A percentile compares a stretch with the other conserved stretches of the same genome.
phyloP scores from a whole-genome alignment of 2,888 invertebrate genomes.

The Dynastes tityus region DNA sequence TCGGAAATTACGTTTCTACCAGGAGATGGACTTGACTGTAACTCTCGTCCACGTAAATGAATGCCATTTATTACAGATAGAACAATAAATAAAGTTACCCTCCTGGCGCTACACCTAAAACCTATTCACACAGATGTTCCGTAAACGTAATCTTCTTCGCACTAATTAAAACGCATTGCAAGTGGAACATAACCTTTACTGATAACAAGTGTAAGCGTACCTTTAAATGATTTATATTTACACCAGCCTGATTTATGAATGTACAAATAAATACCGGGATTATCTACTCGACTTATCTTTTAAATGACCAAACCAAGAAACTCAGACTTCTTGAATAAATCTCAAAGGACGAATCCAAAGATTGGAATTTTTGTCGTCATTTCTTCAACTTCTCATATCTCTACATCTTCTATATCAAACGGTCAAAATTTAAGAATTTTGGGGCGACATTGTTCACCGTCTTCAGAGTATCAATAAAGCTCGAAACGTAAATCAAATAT shows the following conservation, averaged over 20 bases:
- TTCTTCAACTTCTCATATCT: too few relatives aligned
- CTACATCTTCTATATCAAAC: too few relatives aligned
- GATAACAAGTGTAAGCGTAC: slow-evolving; percentile 18
- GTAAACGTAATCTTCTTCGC: slow-evolving; percentile 50
- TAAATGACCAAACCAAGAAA: too few relatives aligned
- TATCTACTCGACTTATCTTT: neutral
- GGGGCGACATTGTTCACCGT: too few relatives aligned
- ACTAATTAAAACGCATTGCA: slow-evolving; percentile 52
- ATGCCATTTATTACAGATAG: slow-evolving; percentile 61
- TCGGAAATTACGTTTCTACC: slow-evolving; percentile 62
- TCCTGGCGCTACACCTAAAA: slow-evolving; percentile 51
- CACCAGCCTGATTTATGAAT: neutral
- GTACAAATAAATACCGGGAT: neutral
- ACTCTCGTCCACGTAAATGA: slow-evolving; percentile 60
- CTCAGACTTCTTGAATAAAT: too few relatives aligned
- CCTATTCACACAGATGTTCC: slow-evolving; percentile 52
- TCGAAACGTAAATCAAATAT: too few relatives aligned
- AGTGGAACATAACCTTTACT: slow-evolving; percentile 16
- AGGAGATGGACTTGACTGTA: slow-evolving; percentile 57
- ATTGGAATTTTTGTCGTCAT: too few relatives aligned
- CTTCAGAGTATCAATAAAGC: too few relatives aligned
- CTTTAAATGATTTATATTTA: slow-evolving; percentile 14
- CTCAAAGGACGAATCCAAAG: too few relatives aligned
- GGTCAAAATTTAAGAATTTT: too few relatives aligned
- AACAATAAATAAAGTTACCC: slow-evolving; percentile 61